phyloP scores from a whole-genome alignment of 2,113 vertebrate species.

The Bombycilla garrulus region DNA sequence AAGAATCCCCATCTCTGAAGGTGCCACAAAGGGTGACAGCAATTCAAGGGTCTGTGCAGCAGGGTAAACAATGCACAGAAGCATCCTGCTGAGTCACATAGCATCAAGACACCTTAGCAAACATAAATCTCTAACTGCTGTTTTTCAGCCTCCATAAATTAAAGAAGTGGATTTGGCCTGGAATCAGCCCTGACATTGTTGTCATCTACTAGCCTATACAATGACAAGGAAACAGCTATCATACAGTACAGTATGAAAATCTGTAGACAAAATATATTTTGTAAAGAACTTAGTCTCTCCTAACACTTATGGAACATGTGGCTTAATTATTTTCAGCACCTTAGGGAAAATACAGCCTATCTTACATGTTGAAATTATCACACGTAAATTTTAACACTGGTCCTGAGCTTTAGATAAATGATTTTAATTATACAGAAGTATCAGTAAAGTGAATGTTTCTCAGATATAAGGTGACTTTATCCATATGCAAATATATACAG shows the following conservation, averaged over 20 bases:
- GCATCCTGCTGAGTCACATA: not conserved
- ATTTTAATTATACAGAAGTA: conserved; percentile 1
- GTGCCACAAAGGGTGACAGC: not conserved
- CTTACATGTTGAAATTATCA: not conserved
- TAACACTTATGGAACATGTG: not conserved
- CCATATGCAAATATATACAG: conserved; percentile 20
- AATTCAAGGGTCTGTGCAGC: not conserved
- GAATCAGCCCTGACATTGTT: not conserved
- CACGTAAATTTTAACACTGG: not conserved
- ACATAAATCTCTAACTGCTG: not conserved
- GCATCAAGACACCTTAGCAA: not conserved
- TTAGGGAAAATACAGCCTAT: not conserved
- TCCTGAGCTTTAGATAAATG: not conserved
- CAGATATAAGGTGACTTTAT: conserved; percentile 18
- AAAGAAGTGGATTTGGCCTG: not conserved
- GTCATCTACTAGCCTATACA: not conserved
- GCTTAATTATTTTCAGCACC: not conserved
- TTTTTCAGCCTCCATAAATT: not conserved
- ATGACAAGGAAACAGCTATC: not conserved
- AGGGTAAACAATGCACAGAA: not conserved
- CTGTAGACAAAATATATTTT: not conserved
- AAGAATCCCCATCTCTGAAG: not conserved
- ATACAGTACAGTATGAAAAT: not conserved
- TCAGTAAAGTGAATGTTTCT: not conserved
- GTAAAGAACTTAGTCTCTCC: not conserved